Evolutionary conservation across 2,797 vertebrate genomes (phyloP), one percentile per base, ranked within the genome.

Genomic region (Menidia menidia): DNA sequence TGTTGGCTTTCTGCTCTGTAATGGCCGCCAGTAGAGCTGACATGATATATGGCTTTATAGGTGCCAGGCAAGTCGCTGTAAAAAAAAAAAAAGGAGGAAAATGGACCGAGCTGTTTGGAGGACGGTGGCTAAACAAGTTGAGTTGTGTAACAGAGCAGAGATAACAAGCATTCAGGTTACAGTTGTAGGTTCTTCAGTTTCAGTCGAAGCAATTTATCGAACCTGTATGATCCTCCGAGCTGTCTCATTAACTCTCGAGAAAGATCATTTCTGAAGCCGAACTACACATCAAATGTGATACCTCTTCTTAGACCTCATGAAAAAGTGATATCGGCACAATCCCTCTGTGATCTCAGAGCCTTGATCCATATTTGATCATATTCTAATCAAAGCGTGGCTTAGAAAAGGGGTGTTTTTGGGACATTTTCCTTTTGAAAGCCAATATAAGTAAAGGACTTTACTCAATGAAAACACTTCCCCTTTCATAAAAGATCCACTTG

Each of bases 291-390:
- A 69, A 51, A 71, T 59, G 31, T 16, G 56, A 63, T 58, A 58
- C 42, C 16, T 57, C 63, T 51, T 72, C 43, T 72, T 77, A 74
- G 52, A 56, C 63, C 61, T 76, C 56, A 79, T 39, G 68, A 56
- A 71, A 60, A 48, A 57, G 64, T 80, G 64, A 48, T 73, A 74
- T 64, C 51, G 59, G 25, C 45, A 18, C 60, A 60, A 31, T 76
- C 33, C 45, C 31, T 41, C 48, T 86, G 78, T 87, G 82, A 88
- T 84, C 62, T 73, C 18, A 11, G 52, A 51, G 69, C 82, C 59
- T 77, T 76, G 75, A 84, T 88, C 85, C 59, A 77, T 85, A 82
- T 85, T 87, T 88, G 63, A 89, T 85, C 54, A 75, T 45, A 45
- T 59, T 80, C 67, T 62, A 64, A 55, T 67, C 51, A 44, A 63